phyloP scores from a whole-genome alignment of 1,140 invertebrate species.

The Dermatophagoides farinae region DNA sequence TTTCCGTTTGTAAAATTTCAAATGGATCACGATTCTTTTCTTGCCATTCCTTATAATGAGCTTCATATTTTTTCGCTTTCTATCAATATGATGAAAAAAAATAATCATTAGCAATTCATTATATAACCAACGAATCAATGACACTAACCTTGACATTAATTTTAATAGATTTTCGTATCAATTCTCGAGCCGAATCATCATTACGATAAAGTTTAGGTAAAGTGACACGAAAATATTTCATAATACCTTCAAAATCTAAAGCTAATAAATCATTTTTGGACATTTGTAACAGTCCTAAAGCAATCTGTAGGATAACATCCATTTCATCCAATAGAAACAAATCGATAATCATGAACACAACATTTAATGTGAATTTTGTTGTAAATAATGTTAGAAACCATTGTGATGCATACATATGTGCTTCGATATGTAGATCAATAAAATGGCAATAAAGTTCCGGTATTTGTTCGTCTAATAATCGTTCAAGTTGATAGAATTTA shows the following conservation, averaged over 20 bases:
- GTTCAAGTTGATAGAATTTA: constrained; percentile 84
- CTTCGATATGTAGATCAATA: constrained; percentile 60
- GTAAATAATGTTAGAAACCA: constrained; percentile 99
- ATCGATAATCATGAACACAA: constrained; percentile 93
- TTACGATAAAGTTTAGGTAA: constrained; percentile 86
- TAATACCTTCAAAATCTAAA: constrained; percentile 82
- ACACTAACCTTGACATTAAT: constrained; percentile 43
- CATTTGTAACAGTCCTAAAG: constrained; percentile 62
- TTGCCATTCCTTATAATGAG: constrained; percentile 66
- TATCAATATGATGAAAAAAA: constrained; percentile 33
- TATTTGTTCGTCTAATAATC: constrained; percentile 72
- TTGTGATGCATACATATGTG: constrained; percentile 98
- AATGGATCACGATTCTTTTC: constrained; percentile 33
- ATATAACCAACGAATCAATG: background rate
- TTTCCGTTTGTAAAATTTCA: constrained; percentile 35
- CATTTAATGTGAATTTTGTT: constrained; percentile 85
- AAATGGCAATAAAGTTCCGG: constrained; percentile 78
- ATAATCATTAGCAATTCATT: constrained; percentile 10
- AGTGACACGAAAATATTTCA: constrained; percentile 79
- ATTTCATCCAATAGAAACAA: constrained; percentile 66
- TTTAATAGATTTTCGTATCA: constrained; percentile 71
- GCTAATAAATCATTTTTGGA: constrained; percentile 79
- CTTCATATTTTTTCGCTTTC: constrained; percentile 84
- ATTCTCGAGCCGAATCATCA: constrained; percentile 61
- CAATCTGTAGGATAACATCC: constrained; percentile 87